Base-by-base conservation (phyloP, 2,888 invertebrate genomes). In the Drosophila merina region DNA sequence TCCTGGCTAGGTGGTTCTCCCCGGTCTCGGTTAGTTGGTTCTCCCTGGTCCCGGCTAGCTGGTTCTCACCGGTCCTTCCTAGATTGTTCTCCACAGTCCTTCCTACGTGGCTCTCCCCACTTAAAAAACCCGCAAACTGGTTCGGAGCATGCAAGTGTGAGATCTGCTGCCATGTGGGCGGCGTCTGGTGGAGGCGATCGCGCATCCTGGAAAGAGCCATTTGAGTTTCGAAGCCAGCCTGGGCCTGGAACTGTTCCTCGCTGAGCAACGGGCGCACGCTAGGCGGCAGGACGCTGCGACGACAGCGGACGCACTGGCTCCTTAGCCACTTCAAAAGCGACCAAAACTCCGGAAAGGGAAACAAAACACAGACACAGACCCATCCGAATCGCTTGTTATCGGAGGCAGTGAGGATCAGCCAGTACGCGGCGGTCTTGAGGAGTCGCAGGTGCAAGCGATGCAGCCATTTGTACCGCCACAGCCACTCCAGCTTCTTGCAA, bases 321-420 rank as follows among this genome's bases (percentile, higher is more conserved):
- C 30, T 10, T 0, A 68, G 6, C 26, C 56, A 67, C 0, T 2
- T 9, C 0, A 45, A 4, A 5, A 75, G n/a, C 30, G 48, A 38
- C 31, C 47, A 55, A 0, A 73, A 6, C 9, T 73, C 58, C 4
- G 57, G 54, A 59, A 59, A 74, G 0, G 52, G 20, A 3, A 72
- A 0, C 36, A 85, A 5, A 1, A 71, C 1, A 0, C 1, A 1
- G 0, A 79, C 7, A 25, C 58, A 71, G 3, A 1, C 1, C 28
- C 50, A 49, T 2, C 57, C 48, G 7, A 76, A 76, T 0, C 1
- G 1, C 3, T 0, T 2, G 44, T 69, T 20, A 31, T 70, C 70
- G 44, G 80, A 79, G 4, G 77, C 30, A 2, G 1, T 5, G 5
- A 12, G 5, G 2, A 86, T 51, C 0, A 79, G 38, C 1, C 47